A percentile compares a stretch with the other conserved stretches of the same genome.
Evolutionary conservation across 2,888 invertebrate genomes (phyloP).

Genomic region (Cataglyphis cursor): DNA sequence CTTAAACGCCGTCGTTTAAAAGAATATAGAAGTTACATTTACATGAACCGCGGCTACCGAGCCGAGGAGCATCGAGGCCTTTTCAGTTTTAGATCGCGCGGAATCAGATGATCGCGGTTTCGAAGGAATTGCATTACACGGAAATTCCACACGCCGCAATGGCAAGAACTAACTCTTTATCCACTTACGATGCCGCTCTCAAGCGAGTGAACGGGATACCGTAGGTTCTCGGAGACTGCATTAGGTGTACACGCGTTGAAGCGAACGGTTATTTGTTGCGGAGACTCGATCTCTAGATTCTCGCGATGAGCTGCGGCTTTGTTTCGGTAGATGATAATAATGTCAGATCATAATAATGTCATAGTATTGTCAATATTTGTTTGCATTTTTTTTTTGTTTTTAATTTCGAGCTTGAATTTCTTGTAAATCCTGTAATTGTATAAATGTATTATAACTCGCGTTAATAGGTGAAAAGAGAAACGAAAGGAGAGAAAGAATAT

Average conservation of each 20-base stretch:
- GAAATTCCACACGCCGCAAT: conserved; percentile 30
- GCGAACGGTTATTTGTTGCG: conserved; percentile 15
- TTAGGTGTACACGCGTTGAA: conserved; percentile 3
- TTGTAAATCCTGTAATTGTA: neutral
- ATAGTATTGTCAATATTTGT: neutral
- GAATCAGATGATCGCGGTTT: neutral
- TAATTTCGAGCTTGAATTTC: neutral
- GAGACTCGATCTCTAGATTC: conserved; percentile 49
- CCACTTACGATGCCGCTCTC: conserved; percentile 20
- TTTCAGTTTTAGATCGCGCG: conserved; percentile 30
- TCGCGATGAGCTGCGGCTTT: neutral
- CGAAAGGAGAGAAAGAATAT: conserved; percentile 15
- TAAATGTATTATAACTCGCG: too few relatives aligned
- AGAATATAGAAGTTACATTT: neutral
- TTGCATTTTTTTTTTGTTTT: neutral
- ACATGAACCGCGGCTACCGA: neutral
- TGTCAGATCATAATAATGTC: neutral
- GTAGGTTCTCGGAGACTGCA: conserved; percentile 1
- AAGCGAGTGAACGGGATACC: conserved; percentile 18
- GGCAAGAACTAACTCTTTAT: conserved; percentile 11
- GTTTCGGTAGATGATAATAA: conserved; percentile 16
- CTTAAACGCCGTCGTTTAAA: neutral
- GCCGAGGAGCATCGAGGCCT: neutral
- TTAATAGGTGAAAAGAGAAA: neutral
- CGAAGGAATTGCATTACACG: neutral